Conservation (phyloP, 2,113 vertebrate genomes). For the Sula dactylatra region DNA sequence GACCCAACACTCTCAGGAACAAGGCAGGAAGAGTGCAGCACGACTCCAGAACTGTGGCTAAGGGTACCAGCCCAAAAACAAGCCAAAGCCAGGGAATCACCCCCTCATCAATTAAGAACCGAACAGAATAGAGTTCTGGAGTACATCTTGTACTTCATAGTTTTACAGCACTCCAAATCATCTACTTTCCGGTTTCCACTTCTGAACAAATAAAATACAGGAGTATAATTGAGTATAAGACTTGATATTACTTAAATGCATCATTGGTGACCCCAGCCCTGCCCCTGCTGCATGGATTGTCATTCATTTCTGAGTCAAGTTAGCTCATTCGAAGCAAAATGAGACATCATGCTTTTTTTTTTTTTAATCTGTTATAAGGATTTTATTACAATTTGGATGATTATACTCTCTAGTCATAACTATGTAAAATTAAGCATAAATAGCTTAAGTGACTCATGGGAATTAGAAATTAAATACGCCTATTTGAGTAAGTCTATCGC, state of each 20-base stretch:
- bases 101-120: not conserved
- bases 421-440: constrained; percentile 60
- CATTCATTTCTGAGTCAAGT: not conserved
- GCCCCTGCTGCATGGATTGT: not conserved
- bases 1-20: rapidly evolving
- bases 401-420: constrained; percentile 36
- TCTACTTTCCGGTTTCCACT: not conserved
- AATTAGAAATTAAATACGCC: constrained; percentile 3
- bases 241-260: not conserved
- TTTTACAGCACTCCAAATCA: not conserved
- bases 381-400: constrained; percentile 49
- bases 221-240: not conserved
- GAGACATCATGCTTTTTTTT: not conserved
- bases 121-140: not conserved
- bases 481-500: not conserved
- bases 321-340: constrained; percentile 15
- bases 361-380: not conserved
- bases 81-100: not conserved
- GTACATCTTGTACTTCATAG: rapidly evolving
- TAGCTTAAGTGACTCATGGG: not conserved
- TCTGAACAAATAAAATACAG: not conserved
- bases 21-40: not conserved
- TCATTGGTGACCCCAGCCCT: not conserved
- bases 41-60: not conserved
- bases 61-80: not conserved